phyloP scores from a whole-genome alignment of 2,113 vertebrate genomes.

The human (Homo sapiens) region GRCh38 chr15:38791501-38792000 shows the following conservation, averaged over 20 bases:
- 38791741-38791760: background rate
- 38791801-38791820: background rate
- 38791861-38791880: background rate
- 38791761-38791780: background rate
- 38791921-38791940: background rate
- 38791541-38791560: background rate
- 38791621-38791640: background rate
- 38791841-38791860: background rate
- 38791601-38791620: background rate
- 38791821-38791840: background rate
- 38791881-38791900: background rate
- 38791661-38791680: background rate
- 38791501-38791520: background rate
- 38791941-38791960: background rate
- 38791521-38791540: background rate
- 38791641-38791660: background rate
- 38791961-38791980: background rate
- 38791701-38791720: background rate
- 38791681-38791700: background rate
- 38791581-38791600: background rate
- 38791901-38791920: background rate
- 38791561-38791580: background rate
- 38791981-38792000: background rate
- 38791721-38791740: background rate
- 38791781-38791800: background rate